phyloP scores from a whole-genome alignment of 2,113 vertebrate species.

The Excalfactoria chinensis region DNA sequence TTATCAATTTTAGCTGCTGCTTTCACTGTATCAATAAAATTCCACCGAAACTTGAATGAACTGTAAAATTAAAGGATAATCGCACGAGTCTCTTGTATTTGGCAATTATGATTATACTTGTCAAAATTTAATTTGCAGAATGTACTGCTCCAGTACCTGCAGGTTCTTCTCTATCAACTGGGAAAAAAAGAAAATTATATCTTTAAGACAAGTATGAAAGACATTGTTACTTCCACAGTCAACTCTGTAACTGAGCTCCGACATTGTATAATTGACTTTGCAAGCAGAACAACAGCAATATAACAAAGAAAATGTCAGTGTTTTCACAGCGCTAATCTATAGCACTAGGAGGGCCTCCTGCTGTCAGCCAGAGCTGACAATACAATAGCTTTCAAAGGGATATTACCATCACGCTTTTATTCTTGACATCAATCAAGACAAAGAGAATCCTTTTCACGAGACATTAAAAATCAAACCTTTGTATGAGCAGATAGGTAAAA shows the following conservation, averaged over 20 bases:
- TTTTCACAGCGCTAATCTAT: conserved; percentile 85
- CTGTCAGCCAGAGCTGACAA: conserved; percentile 82
- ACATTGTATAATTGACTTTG: conserved; percentile 85
- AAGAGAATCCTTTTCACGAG: conserved; percentile 84
- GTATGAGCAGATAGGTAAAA: conserved; percentile 78
- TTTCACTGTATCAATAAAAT: conserved; percentile 72
- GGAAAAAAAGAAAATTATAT: conserved; percentile 79
- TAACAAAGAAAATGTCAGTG: conserved; percentile 85
- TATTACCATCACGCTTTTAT: conserved; percentile 85
- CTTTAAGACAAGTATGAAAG: conserved; percentile 79
- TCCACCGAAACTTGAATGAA: conserved; percentile 73
- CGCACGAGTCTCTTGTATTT: conserved; percentile 63
- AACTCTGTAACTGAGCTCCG: conserved; percentile 81
- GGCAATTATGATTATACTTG: conserved; percentile 72
- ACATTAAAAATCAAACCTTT: conserved; percentile 83
- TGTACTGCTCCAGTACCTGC: conserved; percentile 58
- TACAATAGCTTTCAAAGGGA: conserved; percentile 86
- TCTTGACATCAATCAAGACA: conserved; percentile 87
- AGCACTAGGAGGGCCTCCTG: conserved; percentile 82
- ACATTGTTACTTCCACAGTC: conserved; percentile 80
- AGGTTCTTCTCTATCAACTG: conserved; percentile 69
- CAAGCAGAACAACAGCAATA: conserved; percentile 81
- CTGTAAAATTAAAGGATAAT: conserved; percentile 76
- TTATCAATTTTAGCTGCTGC: conserved; percentile 69
- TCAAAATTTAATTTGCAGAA: conserved; percentile 73